phyloP scores from a whole-genome alignment of 2,888 invertebrate species.

The Plutella xylostella region DNA sequence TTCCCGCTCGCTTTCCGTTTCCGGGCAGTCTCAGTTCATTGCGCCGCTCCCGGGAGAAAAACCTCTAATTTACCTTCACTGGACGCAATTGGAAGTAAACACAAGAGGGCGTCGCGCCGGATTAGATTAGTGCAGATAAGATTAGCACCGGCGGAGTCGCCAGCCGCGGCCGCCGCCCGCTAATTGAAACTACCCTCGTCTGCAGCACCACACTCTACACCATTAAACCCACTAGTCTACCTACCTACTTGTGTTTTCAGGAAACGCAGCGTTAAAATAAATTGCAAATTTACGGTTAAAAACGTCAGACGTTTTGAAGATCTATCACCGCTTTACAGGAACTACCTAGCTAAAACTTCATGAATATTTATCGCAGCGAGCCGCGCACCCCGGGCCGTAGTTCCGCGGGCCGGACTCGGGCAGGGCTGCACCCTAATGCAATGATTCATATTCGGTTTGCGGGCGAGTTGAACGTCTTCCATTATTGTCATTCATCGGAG shows the following conservation, averaged over 20 bases:
- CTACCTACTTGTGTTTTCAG: no score
- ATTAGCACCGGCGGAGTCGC: conserved; percentile 45
- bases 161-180: conserved; percentile 27
- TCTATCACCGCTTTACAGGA: conserved; percentile 7
- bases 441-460: conserved; percentile 70
- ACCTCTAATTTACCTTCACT: conserved; percentile 63
- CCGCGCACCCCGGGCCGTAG: conserved; percentile 25
- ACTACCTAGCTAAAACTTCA: conserved; percentile 23
- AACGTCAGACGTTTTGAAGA: conserved; percentile 14
- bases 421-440: conserved; percentile 69
- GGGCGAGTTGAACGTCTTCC: conserved; percentile 71
- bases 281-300: conserved; percentile 20
- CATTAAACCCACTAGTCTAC: neutral
- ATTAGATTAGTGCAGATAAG: conserved; percentile 65
- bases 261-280: conserved; percentile 21
- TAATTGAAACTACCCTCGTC: conserved; percentile 38
- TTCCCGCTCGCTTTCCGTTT: no score
- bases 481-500: conserved; percentile 70
- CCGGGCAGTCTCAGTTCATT: conserved; percentile 36
- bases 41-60: conserved; percentile 43
- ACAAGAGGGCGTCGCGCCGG: conserved; percentile 58
- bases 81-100: conserved; percentile 67
- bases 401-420: conserved; percentile 54
- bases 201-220: conserved; percentile 6
- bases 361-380: conserved; percentile 40